Base-by-base conservation (phyloP, 2,888 invertebrate genomes). In the Ashinkailepas kermadecensis region DNA sequence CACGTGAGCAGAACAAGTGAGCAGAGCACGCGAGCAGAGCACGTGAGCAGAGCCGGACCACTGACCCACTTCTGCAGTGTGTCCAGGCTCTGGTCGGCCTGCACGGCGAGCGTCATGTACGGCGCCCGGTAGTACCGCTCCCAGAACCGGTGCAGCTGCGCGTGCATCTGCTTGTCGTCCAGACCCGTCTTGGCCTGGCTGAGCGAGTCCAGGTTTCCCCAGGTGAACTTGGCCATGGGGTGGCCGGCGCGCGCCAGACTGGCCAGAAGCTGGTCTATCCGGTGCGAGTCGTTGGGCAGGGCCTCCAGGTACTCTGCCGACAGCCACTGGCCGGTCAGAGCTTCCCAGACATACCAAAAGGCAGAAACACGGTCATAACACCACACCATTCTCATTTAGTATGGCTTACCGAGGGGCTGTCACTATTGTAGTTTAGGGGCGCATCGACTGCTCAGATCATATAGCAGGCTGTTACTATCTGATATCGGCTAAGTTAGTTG, bases 71-170 rank as follows among this genome's bases (percentile, higher is more conserved):
- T 82, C 80, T 85, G 84, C 58, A 85, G 78, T 0, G 78, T 81
- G 74, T 84, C 84, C 18, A 80, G 84, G 83, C 83, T 86, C 86
- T 88, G 84, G 23, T 86, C 86, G n/a, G 87, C 86, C 89, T 95
- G 95, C 39, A 96, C 90, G 78, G 94, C 93, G 6, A 96, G 88
- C 13, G 93, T 95, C 95, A 97, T 96, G 84, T 94, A 90, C 86
- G 96, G 92, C 13, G 95, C 94, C 65, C 94, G 93, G 86, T 97
- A 97, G 87, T 95, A 93, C 54, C 92, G 89, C 85, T 90, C 89
- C 65, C 94, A 89, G 86, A 95, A 96, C 82, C 82, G 79, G 54
- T 84, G 83, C 25, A 84, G 81, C 59, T 80, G 81, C 11, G 21
- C 79, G 78, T 84, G 82, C 54, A 84, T 64, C 25, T 81, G 82